phyloP scores from a whole-genome alignment of 2,888 invertebrate genomes.

The Boloria selene region DNA sequence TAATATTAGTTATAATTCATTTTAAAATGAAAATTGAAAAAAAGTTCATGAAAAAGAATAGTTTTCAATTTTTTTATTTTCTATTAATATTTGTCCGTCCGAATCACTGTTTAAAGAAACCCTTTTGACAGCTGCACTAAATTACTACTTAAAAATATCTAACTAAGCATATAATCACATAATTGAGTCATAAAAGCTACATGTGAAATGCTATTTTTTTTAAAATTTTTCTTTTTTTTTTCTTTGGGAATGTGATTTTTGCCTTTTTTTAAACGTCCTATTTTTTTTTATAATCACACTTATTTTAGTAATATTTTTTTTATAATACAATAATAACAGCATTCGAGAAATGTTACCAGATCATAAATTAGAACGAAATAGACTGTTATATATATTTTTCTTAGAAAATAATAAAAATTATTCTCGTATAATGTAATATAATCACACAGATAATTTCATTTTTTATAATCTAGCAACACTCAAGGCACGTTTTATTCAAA shows the following conservation, averaged over 20 bases:
- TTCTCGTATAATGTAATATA: too few species aligned
- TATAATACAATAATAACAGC: background rate
- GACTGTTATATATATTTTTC: background rate
- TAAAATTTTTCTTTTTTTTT: constrained; percentile 5
- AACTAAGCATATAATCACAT: constrained; percentile 28
- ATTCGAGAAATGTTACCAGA: constrained; percentile 16
- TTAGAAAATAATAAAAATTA: background rate
- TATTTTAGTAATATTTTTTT: constrained; percentile 2
- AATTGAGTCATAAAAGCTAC: constrained; percentile 32
- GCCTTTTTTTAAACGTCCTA: constrained; percentile 4
- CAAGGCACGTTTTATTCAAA: constrained; percentile 41
- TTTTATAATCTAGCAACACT: constrained; percentile 29
- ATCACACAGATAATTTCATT: constrained; percentile 15
- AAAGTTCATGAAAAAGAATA: too few species aligned
- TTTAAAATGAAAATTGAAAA: too few species aligned
- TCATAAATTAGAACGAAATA: constrained; percentile 4
- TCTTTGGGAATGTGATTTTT: constrained; percentile 35
- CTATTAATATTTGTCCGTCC: too few species aligned
- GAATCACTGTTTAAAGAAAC: too few species aligned
- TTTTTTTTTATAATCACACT: constrained; percentile 13
- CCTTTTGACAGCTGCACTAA: constrained; percentile 7
- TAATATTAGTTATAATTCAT: too few species aligned
- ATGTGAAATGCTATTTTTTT: constrained; percentile 27
- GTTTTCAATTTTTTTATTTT: too few species aligned
- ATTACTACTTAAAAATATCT: background rate